phyloP scores from a whole-genome alignment of 2,888 invertebrate genomes.

The Cantharis rufa region DNA sequence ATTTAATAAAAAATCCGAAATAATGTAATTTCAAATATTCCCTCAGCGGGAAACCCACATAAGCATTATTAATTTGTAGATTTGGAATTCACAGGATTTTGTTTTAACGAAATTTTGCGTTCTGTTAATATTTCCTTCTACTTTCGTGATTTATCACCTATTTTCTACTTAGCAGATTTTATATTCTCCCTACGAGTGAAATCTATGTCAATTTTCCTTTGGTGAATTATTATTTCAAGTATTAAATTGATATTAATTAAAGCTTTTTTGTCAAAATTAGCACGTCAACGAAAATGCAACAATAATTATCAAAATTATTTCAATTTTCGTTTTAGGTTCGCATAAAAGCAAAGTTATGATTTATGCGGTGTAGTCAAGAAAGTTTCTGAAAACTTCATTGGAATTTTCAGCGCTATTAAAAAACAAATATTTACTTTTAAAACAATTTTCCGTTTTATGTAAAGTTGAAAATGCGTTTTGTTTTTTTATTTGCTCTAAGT shows the following conservation, averaged over 20 bases:
- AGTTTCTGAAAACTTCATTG: not conserved
- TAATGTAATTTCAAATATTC: not conserved
- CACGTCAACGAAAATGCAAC: not conserved
- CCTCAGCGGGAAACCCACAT: not conserved
- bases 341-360: slow-evolving; percentile 3
- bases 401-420: not conserved
- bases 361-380: not conserved
- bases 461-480: not conserved
- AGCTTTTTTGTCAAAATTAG: not conserved
- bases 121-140: not conserved
- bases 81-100: not conserved
- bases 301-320: not conserved
- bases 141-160: not conserved
- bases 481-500: not conserved
- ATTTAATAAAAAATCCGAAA: not conserved
- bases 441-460: not conserved
- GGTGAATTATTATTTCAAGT: not conserved
- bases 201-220: not conserved
- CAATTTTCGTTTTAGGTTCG: not conserved
- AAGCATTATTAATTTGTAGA: not conserved
- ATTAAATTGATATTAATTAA: not conserved
- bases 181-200: not conserved
- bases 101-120: not conserved
- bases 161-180: not conserved
- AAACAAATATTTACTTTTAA: slow-evolving; percentile 3